Base-by-base conservation (phyloP, 2,888 invertebrate species). In the Hemistola chrysoprasaria region DNA sequence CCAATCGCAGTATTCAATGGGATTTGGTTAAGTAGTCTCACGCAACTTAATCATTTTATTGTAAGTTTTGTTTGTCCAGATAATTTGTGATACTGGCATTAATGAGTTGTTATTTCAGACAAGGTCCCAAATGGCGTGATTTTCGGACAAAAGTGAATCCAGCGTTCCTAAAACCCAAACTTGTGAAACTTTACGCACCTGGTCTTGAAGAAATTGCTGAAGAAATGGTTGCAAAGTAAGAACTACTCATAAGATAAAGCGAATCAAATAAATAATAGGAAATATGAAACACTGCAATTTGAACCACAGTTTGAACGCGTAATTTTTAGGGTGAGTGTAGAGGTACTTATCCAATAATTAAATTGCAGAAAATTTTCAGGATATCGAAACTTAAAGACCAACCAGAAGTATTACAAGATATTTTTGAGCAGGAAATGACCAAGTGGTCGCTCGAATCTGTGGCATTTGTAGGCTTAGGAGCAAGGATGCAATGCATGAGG, bases 111-210 rank as follows among this genome's bases (percentile, higher is more conserved):
- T 4, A 4, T 65, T 71, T 11, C 55, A 91, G 91, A 1, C 91
- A 93, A 71, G 94, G 93, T 0, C 84, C 90, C 7, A 83, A 91
- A 50, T 94, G 94, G 94, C 90, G 91, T 24, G 84, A 91, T 35
- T 89, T 94, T 50, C 86, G 94, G 8, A 90, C 91, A 0, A 92
- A 91, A 43, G 92, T 93, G 0, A 93, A 94, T 69, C 92, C 92
- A 33, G 88, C 92, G 22, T 78, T 94, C 69, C 72, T 94, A 69
- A 90, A 92, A 57, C 92, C 93, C 0, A 91, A 92, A 50, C 71
- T 90, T 43, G 80, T 90, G 1, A 90, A 88, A 61, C 64, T 88
- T 0, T 92, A 92, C 48, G 60, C 88, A 2, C 76, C 84, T 1
- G 80, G 74, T 6, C 73, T 92, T 37, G 81, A 88, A 39, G 77